These are phyloP conservation scores for Drosophila asahinai DNA, from an alignment of 1,140 invertebrate genomes.

Conservation along the genomic window DNA sequence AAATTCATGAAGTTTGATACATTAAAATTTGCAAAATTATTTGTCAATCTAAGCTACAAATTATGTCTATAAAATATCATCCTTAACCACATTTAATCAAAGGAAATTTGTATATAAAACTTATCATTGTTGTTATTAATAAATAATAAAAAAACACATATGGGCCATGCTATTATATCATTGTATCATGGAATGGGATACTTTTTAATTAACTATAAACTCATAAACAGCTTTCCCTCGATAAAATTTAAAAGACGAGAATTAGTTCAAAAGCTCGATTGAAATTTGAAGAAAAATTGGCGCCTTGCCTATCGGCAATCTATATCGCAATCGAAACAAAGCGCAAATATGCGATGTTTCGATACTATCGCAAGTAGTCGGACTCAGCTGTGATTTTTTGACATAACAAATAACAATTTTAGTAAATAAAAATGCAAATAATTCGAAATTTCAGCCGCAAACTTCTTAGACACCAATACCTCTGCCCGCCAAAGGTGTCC, in stretches of 20 bases:
- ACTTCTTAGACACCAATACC: constrained; percentile 54
- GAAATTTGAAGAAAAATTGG: background rate
- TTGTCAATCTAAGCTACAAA: background rate
- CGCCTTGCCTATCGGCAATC: background rate
- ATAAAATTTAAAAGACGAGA: too few relatives aligned
- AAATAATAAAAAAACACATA: background rate
- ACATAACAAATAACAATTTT: constrained; percentile 56
- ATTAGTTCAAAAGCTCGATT: background rate
- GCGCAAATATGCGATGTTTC: background rate
- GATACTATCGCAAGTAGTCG: background rate
- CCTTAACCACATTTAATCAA: background rate
- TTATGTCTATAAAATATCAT: background rate
- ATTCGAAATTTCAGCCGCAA: constrained; percentile 57
- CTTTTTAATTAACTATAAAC: too few relatives aligned
- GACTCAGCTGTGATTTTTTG: constrained; percentile 31
- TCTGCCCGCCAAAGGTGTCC: constrained; percentile 37
- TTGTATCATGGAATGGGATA: too few relatives aligned
- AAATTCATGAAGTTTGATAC: background rate
- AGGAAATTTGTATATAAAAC: background rate
- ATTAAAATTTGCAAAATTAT: background rate
- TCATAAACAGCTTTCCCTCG: too few relatives aligned
- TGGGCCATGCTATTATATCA: too few relatives aligned
- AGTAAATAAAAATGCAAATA: constrained; percentile 64
- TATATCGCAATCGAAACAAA: background rate
- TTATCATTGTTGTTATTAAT: background rate